Evolutionary conservation across 2,113 vertebrate species (phyloP).

Genomic region (Glareola pratincola): DNA sequence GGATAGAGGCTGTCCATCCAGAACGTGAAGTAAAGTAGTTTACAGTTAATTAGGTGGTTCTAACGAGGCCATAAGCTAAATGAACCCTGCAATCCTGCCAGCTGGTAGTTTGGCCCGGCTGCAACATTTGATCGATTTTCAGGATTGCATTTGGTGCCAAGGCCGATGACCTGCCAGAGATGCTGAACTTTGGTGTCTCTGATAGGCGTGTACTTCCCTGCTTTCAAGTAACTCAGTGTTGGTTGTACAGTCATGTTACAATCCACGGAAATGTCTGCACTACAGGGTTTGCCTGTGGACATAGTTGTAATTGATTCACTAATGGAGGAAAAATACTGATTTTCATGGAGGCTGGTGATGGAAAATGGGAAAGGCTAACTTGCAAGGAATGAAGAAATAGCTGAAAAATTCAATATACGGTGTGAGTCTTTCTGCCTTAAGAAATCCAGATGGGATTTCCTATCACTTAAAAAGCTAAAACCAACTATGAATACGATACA

Average conservation of each 20-base stretch:
- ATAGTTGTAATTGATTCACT: not conserved
- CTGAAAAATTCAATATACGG: not conserved
- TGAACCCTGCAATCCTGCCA: not conserved
- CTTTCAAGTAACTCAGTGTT: not conserved
- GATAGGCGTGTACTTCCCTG: not conserved
- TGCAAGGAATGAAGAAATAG: not conserved
- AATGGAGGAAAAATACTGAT: not conserved
- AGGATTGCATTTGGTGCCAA: not conserved
- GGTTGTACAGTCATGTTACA: not conserved
- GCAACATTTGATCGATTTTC: not conserved
- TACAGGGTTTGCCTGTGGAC: not conserved
- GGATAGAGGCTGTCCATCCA: not conserved
- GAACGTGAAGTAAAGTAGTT: not conserved
- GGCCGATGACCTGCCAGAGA: not conserved
- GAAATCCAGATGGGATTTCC: conserved; percentile 48
- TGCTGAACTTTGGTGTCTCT: not conserved
- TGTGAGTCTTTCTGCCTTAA: not conserved
- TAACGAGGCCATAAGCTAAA: not conserved
- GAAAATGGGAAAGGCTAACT: not conserved
- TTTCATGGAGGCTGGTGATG: conserved; percentile 7
- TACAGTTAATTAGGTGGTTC: not conserved
- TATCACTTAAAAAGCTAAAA: not conserved
- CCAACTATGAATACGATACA: not conserved
- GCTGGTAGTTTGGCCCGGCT: not conserved
- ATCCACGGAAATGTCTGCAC: not conserved